Evolutionary conservation across 2,797 vertebrate species (phyloP).

Genomic region (Passerculus sandwichensis): DNA sequence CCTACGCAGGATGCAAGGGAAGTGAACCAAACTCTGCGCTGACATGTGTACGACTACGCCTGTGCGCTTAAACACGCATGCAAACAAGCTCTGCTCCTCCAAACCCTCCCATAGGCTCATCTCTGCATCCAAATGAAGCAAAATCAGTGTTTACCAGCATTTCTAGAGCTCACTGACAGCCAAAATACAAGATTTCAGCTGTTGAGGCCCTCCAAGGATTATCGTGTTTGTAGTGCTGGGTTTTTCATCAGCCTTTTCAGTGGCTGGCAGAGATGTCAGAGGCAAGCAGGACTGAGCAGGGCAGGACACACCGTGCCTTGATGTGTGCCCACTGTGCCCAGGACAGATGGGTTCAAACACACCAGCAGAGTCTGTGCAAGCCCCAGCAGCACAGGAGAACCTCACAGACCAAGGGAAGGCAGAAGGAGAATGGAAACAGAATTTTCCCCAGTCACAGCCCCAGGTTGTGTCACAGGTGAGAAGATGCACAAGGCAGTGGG

Average conservation of each 20-base stretch:
- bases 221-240: not conserved
- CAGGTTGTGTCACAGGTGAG: rapidly evolving
- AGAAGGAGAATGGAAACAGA: rapidly evolving
- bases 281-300: not conserved
- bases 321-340: too few species aligned
- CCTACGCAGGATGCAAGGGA: slow-evolving; percentile 31
- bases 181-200: slow-evolving; percentile 39
- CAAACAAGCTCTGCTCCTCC: slow-evolving; percentile 64
- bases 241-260: not conserved
- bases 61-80: slow-evolving; percentile 34
- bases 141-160: slow-evolving; percentile 27
- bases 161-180: slow-evolving; percentile 11
- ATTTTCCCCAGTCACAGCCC: not conserved
- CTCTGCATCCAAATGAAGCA: slow-evolving; percentile 65
- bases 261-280: not conserved
- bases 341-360: not conserved
- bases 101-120: slow-evolving; percentile 45
- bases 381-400: not conserved
- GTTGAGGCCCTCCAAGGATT: slow-evolving; percentile 17
- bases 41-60: slow-evolving; percentile 22
- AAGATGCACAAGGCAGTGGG: rapidly evolving
- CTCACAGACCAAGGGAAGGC: not conserved
- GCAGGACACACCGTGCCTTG: not conserved
- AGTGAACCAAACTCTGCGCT: slow-evolving; percentile 13
- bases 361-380: not conserved